Evolutionary conservation across 2,797 vertebrate genomes (phyloP), one percentile per base, ranked within the genome.

Genomic region (Helarctos malayanus): DNA sequence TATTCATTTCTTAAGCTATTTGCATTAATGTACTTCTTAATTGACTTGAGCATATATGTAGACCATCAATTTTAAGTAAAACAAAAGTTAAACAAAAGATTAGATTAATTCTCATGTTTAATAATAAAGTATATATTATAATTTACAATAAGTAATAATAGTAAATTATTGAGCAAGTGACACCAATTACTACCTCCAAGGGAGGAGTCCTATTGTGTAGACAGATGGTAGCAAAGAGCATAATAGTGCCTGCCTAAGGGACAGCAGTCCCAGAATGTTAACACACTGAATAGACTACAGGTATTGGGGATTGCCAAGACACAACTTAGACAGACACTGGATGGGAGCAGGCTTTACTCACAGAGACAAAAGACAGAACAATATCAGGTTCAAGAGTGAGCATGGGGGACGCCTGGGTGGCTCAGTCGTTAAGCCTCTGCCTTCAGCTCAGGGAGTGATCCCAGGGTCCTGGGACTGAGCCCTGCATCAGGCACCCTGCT

Each of bases 41-140:
- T 65, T 95, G 76, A 12, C 56, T 95, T 91, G 61, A 61, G 27
- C 41, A 41, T 71, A 78, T 56, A 27, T 41, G 35, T 75, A 5
- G 6, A 21, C 7, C n/a, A 81, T 75, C 27, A 52, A 57, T 88
- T 95, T 85, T 87, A 95, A 93, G 13, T 76, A 41, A 87, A 96
- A 93, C 11, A 61, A 95, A 19, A 27, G 13, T 23, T 54, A 71
- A 73, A 85, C 23, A 47, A 61, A 89, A 15, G 29, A 57, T 12
- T 16, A 61, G 21, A 73, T 47, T n/a, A 54, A 76, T 56, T 54
- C 1, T 82, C 15, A 27, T 29, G 32, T 80, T 86, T 76, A 82
- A 78, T 69, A 90, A 54, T 81, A 84, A 96, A 54, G 61, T 71
- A 61, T 13, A 63, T 45, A 19, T 29, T 4, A 32, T 69, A 47